Percentiles rank a stretch among this genome's conserved stretches.
Conservation (phyloP, 2,113 vertebrate genomes). For the Brachirus orientalis region DNA sequence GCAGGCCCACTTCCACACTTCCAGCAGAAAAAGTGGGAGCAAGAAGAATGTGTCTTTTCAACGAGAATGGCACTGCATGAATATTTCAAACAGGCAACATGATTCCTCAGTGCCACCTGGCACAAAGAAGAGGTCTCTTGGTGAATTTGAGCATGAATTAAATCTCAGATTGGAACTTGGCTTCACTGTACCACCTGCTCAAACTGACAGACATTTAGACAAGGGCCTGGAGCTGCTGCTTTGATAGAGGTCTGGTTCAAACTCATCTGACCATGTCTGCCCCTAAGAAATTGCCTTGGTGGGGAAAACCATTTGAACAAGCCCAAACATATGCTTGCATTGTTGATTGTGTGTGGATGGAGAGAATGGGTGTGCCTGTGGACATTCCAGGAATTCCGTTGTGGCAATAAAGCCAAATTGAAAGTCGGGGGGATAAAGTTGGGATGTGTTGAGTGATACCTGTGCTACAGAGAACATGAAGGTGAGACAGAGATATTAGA, state of each 20-base stretch:
- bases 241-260: constrained; percentile 53
- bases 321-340: constrained; percentile 52
- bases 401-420: constrained; percentile 73
- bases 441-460: constrained; percentile 73
- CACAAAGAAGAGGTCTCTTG: constrained; percentile 60
- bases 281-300: constrained; percentile 36
- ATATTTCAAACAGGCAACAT: constrained; percentile 67
- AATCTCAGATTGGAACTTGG: constrained; percentile 47
- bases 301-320: constrained; percentile 57
- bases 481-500: constrained; percentile 23
- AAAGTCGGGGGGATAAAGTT: constrained; percentile 61
- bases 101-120: constrained; percentile 58
- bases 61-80: constrained; percentile 54
- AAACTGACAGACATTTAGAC: constrained; percentile 39
- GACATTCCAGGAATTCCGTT: constrained; percentile 78
- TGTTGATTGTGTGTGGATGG: constrained; percentile 61
- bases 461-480: constrained; percentile 55
- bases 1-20: constrained; percentile 48
- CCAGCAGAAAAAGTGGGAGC: constrained; percentile 57
- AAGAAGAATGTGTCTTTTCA: constrained; percentile 70
- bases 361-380: constrained; percentile 65
- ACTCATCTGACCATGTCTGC: constrained; percentile 53
- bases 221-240: constrained; percentile 31
- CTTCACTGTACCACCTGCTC: constrained; percentile 61
- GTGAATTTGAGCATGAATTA: constrained; percentile 45